These are phyloP conservation scores for Psococerastis gibbosa DNA, from an alignment of 2,888 invertebrate species.

Conservation along the genomic window DNA sequence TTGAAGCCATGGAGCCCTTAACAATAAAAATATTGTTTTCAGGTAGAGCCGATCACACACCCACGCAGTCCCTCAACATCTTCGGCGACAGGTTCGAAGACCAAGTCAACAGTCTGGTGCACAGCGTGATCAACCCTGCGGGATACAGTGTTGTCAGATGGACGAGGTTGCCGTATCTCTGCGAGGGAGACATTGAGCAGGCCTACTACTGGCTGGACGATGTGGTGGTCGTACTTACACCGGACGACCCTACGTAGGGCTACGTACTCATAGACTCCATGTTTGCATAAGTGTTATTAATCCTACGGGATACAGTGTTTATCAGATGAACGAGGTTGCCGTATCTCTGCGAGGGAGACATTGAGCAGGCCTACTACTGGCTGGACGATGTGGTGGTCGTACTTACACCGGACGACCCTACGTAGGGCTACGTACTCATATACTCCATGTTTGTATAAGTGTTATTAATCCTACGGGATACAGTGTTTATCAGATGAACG, in stretches of 20 bases:
- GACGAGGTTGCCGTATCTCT: slow-evolving; percentile 86
- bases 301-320: slow-evolving; percentile 50
- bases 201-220: slow-evolving; percentile 85
- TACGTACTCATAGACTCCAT: too few relatives aligned
- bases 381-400: slow-evolving; percentile 76
- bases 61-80: slow-evolving; percentile 47
- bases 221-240: slow-evolving; percentile 62
- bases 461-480: slow-evolving; percentile 58
- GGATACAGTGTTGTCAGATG: slow-evolving; percentile 65
- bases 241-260: too few relatives aligned
- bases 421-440: too few relatives aligned
- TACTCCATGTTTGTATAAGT: too few relatives aligned
- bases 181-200: slow-evolving; percentile 87
- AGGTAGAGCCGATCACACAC: slow-evolving; percentile 49
- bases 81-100: slow-evolving; percentile 51
- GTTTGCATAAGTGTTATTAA: slow-evolving; percentile 39
- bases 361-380: slow-evolving; percentile 79
- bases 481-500: slow-evolving; percentile 60
- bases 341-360: slow-evolving; percentile 92
- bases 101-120: slow-evolving; percentile 54
- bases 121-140: slow-evolving; percentile 38
- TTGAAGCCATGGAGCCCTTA: too few relatives aligned
- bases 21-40: too few relatives aligned
- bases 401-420: too few relatives aligned
- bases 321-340: slow-evolving; percentile 78